A percentile compares a stretch with the other conserved stretches of the same genome.
Conservation (phyloP, 2,888 invertebrate species). For the Latrodectus elegans region DNA sequence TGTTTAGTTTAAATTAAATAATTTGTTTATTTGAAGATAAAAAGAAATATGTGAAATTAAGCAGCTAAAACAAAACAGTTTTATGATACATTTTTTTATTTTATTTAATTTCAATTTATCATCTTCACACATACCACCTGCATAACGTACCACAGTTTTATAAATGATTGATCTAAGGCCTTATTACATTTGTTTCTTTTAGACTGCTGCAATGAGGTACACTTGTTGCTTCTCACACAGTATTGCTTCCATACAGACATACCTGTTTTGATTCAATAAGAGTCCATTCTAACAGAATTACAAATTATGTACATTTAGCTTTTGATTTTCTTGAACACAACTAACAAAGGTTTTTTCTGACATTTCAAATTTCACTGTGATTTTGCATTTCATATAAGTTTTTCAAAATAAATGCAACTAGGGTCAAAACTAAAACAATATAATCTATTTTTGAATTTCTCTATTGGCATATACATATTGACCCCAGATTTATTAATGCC, state of each 20-base stretch:
- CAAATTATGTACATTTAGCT: not conserved
- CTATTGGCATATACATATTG: too few species aligned
- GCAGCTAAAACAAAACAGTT: not conserved
- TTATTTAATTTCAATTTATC: conserved; percentile 57
- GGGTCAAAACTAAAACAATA: too few species aligned
- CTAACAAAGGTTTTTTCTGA: too few species aligned
- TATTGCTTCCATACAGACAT: conserved; percentile 21
- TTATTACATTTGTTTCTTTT: conserved; percentile 44
- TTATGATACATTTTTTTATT: conserved; percentile 66
- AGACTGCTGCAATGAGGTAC: conserved; percentile 56
- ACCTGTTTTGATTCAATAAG: conserved; percentile 23
- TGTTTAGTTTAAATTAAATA: too few species aligned
- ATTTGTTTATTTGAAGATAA: not conserved
- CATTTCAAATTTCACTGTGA: too few species aligned
- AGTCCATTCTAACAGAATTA: not conserved
- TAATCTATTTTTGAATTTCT: too few species aligned
- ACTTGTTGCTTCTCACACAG: conserved; percentile 28
- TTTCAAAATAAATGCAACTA: too few species aligned
- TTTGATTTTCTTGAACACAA: not conserved
- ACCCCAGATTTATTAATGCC: too few species aligned
- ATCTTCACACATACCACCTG: conserved; percentile 63
- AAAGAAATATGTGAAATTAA: not conserved
- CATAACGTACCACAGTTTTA: conserved; percentile 53
- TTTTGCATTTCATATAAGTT: too few species aligned
- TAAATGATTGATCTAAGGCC: conserved; percentile 64